Conservation (phyloP, 2,113 vertebrate species). For the Actenoides lindsayi region DNA sequence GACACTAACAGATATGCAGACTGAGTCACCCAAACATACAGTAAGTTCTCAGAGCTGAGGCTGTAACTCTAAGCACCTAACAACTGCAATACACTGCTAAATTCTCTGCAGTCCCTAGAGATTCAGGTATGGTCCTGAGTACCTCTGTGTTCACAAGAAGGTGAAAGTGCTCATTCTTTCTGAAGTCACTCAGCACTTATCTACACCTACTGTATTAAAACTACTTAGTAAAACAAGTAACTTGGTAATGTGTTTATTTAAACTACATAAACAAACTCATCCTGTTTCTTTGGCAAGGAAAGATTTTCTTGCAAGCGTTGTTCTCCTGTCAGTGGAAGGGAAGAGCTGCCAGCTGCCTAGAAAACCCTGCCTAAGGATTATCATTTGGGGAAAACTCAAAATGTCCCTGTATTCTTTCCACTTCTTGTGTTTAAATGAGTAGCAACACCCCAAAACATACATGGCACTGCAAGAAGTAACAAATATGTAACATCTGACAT, state of each 20-base stretch:
- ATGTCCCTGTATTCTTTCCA: background rate
- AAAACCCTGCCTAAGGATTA: background rate
- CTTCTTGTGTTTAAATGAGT: background rate
- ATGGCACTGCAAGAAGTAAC: background rate
- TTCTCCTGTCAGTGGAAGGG: background rate
- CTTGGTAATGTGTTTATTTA: background rate
- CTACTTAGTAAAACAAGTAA: background rate
- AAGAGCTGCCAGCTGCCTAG: background rate
- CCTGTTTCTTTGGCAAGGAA: background rate
- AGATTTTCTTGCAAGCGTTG: background rate
- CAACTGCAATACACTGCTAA: background rate
- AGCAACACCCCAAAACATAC: background rate
- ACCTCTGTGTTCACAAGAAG: background rate
- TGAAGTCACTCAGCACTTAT: background rate
- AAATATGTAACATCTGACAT: background rate
- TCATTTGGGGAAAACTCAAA: conserved; percentile 7
- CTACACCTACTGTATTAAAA: background rate
- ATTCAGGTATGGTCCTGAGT: background rate
- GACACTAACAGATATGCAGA: background rate
- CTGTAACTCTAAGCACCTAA: background rate
- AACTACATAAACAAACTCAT: background rate
- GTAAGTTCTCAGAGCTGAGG: background rate
- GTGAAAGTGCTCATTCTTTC: background rate
- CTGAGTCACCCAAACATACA: background rate
- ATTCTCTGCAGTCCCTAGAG: background rate